These are phyloP conservation scores for Alfaro cultratus DNA, from an alignment of 2,797 vertebrate genomes.

Conservation along the genomic window DNA sequence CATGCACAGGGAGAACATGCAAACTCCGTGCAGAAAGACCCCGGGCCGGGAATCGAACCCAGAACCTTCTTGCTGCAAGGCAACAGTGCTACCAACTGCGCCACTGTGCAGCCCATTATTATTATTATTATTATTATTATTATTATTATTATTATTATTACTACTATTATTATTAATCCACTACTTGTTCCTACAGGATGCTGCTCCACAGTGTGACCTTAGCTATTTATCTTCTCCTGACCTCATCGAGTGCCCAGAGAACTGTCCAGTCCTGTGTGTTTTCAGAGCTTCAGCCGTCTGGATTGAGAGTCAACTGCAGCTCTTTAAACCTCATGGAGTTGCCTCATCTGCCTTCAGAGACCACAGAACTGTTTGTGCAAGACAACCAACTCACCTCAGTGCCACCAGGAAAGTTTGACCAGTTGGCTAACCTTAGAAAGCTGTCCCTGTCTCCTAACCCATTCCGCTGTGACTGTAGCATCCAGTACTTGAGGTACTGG, in stretches of 20 bases:
- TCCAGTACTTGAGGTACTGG: constrained; percentile 83
- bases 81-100: too few species aligned
- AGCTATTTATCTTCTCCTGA: constrained; percentile 67
- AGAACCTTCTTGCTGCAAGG: too few species aligned
- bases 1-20: too few species aligned
- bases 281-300: constrained; percentile 27
- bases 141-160: neutral
- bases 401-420: constrained; percentile 78
- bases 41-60: too few species aligned
- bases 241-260: constrained; percentile 23
- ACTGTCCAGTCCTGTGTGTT: constrained; percentile 65
- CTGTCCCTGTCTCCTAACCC: constrained; percentile 81
- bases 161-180: neutral
- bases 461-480: constrained; percentile 84
- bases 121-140: neutral
- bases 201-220: constrained; percentile 66
- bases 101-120: too few species aligned
- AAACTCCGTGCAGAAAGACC: too few species aligned
- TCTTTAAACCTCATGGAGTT: constrained; percentile 60
- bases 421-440: constrained; percentile 63
- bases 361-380: constrained; percentile 76
- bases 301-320: constrained; percentile 80
- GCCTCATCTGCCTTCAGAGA: constrained; percentile 64
- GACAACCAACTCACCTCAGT: constrained; percentile 75
- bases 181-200: constrained; percentile 74